Evolutionary conservation across 2,113 vertebrate genomes (phyloP), one percentile per base, ranked within the genome.

Genomic region (Aplodontia rufa): DNA sequence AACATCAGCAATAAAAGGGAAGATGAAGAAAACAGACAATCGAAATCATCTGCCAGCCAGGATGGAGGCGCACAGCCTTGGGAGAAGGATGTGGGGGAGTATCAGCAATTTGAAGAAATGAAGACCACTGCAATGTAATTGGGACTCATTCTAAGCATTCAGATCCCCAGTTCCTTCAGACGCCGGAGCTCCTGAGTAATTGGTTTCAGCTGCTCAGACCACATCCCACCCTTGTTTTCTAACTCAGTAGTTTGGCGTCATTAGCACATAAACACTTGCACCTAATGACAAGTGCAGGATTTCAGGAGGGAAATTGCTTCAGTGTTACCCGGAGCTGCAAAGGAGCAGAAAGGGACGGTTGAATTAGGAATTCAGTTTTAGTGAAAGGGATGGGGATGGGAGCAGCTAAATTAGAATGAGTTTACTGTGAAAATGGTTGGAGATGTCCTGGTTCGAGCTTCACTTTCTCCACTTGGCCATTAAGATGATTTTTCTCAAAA

Each of bases 11-110:
- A 88, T 90, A 71, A 95, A 94, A 90, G 80, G 72, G 76, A 62
- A 87, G 72, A 79, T 87, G 68, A 80, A 93, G 84, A 90, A 85
- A 76, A 68, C 5, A 60, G 71, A 94, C 72, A 90, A 91, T 16
- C 37, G 81, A 92, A 92, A 78, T 96, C 68, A 84, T 78, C 47
- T 62, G 45, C 76, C 53, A 49, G 75, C 68, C 22, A 88, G 60
- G 53, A 78, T 53, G 35, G 87, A 76, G 11, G 58, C 28, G 13
- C 5, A 8, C 51, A 76, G 80, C 35, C 42, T 51, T 37, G 81
- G 78, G 53, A 71, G 83, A 62, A 32, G 58, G 58, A 53, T 60
- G 78, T 24, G 79, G 62, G 47, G 32, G 28, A 49, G 74, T 53
- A 16, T 81, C 32, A 69, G 74, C 95, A 68, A 62, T 3, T 7